Evolutionary conservation across 2,888 invertebrate genomes (phyloP), one percentile per base, ranked within the genome.

Genomic region (Ophonus ardosiacus): DNA sequence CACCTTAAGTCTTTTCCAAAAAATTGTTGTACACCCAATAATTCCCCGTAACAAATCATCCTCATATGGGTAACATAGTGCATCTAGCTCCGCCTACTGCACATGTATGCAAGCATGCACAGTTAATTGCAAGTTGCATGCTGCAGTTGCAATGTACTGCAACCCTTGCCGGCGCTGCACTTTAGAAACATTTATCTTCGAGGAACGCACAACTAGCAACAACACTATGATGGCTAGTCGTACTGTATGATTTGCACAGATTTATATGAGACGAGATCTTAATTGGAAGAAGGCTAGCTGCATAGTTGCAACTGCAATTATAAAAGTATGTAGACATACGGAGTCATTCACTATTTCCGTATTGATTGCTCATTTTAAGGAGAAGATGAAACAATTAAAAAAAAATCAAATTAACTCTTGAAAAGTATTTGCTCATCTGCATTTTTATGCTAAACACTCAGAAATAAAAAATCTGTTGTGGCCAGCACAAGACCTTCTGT

Each of bases 91-190:
- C 63, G 63, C 63, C 63, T 21, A 7, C 21, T 10, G 24, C 21
- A 63, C 17, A 21, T 10, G 63, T 63, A 21, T 24, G 63, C 63
- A 63, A 18, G 63, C 63, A 63, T 5, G 21, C 63, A 63, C 18
- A 1, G 59, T 18, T 61, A 61, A 61, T 61, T 61, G 59, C 59
- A 61, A 61, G 43, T 51, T 51, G 13, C 43, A 51, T 51, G 43
- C 6, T 51, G 43, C 43, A 51, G 43, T 51, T 51, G 43, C 43
- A 51, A 51, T 51, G 43, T 51, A 51, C 43, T 51, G 43, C 43
- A 51, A 51, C 43, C 43, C 43, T 51, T 51, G 43, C 43, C 10
- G 43, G 43, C 43, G 43, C 43, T 51, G 43, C 43, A 51, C 43
- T 51, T 51, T 51, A 51, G 10, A 13, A 7, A 51, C 43, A 51